Base-by-base conservation (phyloP, 2,888 invertebrate genomes). In the Nipponacmea schrenckii region DNA sequence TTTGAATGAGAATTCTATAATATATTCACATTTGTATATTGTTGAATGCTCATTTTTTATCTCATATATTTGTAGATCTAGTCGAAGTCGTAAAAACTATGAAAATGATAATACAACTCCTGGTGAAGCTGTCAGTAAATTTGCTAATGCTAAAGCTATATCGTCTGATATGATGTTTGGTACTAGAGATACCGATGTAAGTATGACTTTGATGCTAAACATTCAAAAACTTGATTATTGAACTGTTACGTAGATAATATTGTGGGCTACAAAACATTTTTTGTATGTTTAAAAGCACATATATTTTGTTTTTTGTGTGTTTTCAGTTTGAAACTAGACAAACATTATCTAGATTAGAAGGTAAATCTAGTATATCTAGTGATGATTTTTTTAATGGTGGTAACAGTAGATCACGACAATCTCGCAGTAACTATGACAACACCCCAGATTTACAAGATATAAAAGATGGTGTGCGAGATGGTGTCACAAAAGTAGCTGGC, bases 401-500 rank as follows among this genome's bases (percentile, higher is more conserved):
- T 45, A 91, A 73, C 64, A 79, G 81, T 67, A 74, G 79, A 64
- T 67, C 72, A 15, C 56, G 73, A 8, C 70, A 74, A 15, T 71
- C 73, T 27, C 70, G 73, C 62, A 74, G 71, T 24, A 76, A 74
- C 27, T 69, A 70, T 27, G 39, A 48, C 39, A 80, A 80, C 67
- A 88, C 90, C 12, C 91, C 92, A 0, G 98, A 99, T 89, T 92
- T 99, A 75, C 95, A 97, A 80, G 98, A 98, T 86, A 96, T 99
- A 56, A 96, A 95, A 88, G 99, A 99, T 90, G 96, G 97, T 79
- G 97, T 99, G 48, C 94, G 95, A 83, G 95, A 96, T 86, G 98
- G 99, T 74, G 98, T 99, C 71, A 96, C 96, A 79, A 96, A 95
- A 91, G 98, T 99, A 77, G 98, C 98, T 68, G 98, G 96, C n/a